Evolutionary conservation across 2,888 invertebrate genomes (phyloP).

Genomic region (Polyommatus icarus): DNA sequence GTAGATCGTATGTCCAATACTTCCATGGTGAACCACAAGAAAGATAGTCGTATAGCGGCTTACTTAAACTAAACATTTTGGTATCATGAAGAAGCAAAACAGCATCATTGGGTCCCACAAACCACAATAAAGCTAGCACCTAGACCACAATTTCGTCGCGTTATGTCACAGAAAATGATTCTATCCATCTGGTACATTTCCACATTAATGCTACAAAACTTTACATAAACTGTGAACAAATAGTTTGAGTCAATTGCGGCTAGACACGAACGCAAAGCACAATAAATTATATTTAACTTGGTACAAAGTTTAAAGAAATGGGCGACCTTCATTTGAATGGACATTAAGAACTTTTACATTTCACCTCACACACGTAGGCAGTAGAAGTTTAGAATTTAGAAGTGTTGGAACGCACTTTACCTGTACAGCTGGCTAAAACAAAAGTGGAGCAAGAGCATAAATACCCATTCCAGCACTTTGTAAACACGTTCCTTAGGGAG

Average conservation of each 20-base stretch:
- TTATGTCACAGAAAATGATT: not conserved
- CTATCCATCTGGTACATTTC: not conserved
- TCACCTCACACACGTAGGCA: not conserved
- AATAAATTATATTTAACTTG: not conserved
- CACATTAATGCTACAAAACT: not conserved
- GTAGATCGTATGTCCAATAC: not conserved
- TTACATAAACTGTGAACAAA: not conserved
- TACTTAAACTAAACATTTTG: not conserved
- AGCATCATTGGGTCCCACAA: not conserved
- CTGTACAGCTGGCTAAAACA: constrained; percentile 17
- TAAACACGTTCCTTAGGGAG: constrained; percentile 28
- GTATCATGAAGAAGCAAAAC: not conserved
- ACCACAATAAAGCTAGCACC: not conserved
- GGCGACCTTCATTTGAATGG: not conserved
- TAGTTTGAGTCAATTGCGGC: not conserved
- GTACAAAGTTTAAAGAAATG: not conserved
- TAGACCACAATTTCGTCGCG: not conserved
- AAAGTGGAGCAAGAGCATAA: constrained; percentile 33
- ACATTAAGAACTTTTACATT: not conserved
- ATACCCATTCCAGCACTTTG: constrained; percentile 29
- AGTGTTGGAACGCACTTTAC: constrained; percentile 5
- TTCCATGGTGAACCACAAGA: not conserved
- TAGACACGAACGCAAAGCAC: not conserved
- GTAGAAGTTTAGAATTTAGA: constrained; percentile 1
- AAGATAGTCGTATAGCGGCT: not conserved